Evolutionary conservation across 2,797 vertebrate genomes (phyloP).

Genomic region (Mus minutoides): DNA sequence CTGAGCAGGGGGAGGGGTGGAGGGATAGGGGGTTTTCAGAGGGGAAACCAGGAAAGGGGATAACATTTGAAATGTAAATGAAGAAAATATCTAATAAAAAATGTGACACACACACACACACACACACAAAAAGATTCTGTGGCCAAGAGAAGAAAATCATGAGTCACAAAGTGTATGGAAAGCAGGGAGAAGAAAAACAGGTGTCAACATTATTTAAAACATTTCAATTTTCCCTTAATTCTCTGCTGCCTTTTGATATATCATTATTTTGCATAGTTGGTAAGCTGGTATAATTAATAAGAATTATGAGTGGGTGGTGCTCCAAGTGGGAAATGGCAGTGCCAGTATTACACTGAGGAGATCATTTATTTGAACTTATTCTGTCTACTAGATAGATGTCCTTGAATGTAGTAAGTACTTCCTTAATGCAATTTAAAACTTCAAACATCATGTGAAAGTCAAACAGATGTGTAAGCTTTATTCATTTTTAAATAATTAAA

Average conservation of each 20-base stretch:
- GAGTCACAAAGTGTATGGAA: no score
- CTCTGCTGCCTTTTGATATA: background rate
- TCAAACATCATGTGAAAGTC: slow-evolving; percentile 22
- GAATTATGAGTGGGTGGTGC: background rate
- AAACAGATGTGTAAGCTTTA: background rate
- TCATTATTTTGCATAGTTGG: background rate
- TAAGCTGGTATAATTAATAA: background rate
- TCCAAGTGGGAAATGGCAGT: background rate
- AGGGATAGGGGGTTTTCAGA: no score
- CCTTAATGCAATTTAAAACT: background rate
- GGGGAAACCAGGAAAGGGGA: no score
- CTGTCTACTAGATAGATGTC: background rate
- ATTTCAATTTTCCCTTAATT: background rate
- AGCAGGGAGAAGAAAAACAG: background rate
- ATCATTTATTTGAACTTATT: background rate
- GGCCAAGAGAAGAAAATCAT: background rate
- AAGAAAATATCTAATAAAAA: no score
- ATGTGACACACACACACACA: no score
- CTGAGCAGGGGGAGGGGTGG: no score
- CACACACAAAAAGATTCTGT: no score
- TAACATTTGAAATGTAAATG: no score
- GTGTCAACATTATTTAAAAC: background rate
- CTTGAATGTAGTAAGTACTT: background rate
- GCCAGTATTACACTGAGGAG: background rate
- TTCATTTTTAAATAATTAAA: background rate